Evolutionary conservation across 2,113 vertebrate genomes (phyloP).

Genomic region (Oryzias javanicus): DNA sequence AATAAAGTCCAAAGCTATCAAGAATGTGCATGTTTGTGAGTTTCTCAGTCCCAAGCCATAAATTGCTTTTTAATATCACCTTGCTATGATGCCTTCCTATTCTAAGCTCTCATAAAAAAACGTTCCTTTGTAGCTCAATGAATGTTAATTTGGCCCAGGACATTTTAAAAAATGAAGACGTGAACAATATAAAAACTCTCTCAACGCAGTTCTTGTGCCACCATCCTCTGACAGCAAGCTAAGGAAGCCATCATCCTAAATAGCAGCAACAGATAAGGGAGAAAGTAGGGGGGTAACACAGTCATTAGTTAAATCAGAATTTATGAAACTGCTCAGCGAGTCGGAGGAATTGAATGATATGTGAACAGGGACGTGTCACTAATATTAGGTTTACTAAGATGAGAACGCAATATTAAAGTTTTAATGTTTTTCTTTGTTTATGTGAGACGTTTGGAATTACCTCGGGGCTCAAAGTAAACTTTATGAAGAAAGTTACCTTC

Average conservation of each 20-base stretch:
- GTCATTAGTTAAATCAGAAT: not conserved
- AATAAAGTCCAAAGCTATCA: constrained; percentile 32
- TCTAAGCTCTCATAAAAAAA: constrained; percentile 53
- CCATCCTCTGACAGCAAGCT: constrained; percentile 21
- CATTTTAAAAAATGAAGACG: constrained; percentile 59
- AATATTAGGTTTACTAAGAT: not conserved
- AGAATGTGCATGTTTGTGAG: not conserved
- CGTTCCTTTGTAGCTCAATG: constrained; percentile 52
- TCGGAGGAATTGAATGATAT: not conserved
- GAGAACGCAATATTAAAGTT: not conserved
- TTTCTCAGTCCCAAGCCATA: constrained; percentile 15
- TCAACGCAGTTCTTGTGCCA: constrained; percentile 1
- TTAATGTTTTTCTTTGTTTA: too few relatives aligned
- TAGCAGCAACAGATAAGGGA: constrained; percentile 5
- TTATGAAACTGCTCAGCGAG: not conserved
- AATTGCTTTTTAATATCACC: constrained; percentile 29
- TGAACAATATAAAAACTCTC: constrained; percentile 36
- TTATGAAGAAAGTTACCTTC: too few relatives aligned
- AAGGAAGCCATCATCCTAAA: constrained; percentile 36
- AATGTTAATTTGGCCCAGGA: constrained; percentile 56
- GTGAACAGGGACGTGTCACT: not conserved
- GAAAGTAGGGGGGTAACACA: not conserved
- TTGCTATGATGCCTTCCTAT: constrained; percentile 18
- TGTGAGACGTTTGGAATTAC: too few relatives aligned
- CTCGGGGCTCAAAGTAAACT: too few relatives aligned